Evolutionary conservation across 1,140 invertebrate genomes (phyloP), one percentile per base, ranked within the genome.

Genomic region (Drosophila asahinai): DNA sequence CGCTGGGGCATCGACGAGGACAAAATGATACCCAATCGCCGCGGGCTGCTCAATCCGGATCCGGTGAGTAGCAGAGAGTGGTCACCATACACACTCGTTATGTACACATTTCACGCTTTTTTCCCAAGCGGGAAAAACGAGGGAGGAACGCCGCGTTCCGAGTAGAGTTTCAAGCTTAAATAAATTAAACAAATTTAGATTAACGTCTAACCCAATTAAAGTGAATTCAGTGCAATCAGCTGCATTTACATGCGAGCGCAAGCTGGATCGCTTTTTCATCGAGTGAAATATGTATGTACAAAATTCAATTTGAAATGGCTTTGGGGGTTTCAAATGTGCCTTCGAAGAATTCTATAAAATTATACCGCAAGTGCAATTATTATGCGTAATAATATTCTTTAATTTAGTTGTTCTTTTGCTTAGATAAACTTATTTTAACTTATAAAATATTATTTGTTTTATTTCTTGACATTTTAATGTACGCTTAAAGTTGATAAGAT

Each of bases 181-280:
- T 49, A 49, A 49, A 49, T 49, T 49, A 49, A 49, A 49, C 47
- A 25, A 49, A 49, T 49, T 49, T 15, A 49, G 22, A 49, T 22
- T 14, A 49, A 49, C 47, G 22, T 49, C 12, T 49, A 15, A 25
- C 15, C 51, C n/a, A 54, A 33, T 54, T 54, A 54, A 19, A 33
- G 5, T 54, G 27, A n/a, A 36, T 14, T 19, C 11, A 19, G 40
- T 9, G 9, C 11, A 59, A 59, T 43, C 40, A 40, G 54, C 54
- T 55, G 52, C n/a, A 42, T 43, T 43, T 33, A 54, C 51, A 36
- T 36, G 17, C 11, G 1, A 54, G 30, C 27, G 30, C 27, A 15
- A 19, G 30, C n/a, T 19, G 27, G n/a, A 33, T 54, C 19, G 27
- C 33, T 54, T 45, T 33, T 33, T 36, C 33, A 36, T 36, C 9